Percentiles rank a stretch among this genome's conserved stretches.
Evolutionary conservation across 2,797 vertebrate genomes (phyloP).

Genomic region (Loris lydekkerianus): DNA sequence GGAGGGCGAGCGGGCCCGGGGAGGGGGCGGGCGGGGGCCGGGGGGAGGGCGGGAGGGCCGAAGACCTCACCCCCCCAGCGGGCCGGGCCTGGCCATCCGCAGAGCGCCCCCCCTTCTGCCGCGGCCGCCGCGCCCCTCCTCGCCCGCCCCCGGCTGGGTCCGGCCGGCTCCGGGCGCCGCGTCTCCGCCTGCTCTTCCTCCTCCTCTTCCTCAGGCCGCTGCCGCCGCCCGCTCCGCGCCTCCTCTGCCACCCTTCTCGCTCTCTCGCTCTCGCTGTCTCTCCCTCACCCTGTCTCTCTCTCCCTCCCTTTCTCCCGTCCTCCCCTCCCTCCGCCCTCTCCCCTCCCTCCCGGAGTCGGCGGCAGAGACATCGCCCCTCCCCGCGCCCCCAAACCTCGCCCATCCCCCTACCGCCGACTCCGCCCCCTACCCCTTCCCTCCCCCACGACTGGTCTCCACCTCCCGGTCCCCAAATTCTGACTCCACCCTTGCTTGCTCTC

Average conservation of each 20-base stretch:
- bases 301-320: slow-evolving; percentile 61
- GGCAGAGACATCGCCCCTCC: slow-evolving; percentile 80
- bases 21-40: slow-evolving; percentile 76
- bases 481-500: slow-evolving; percentile 46
- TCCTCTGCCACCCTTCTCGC: slow-evolving; percentile 73
- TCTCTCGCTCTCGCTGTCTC: slow-evolving; percentile 74
- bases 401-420: slow-evolving; percentile 68
- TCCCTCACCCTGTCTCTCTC: slow-evolving; percentile 71
- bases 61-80: slow-evolving; percentile 79
- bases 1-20: slow-evolving; percentile 81
- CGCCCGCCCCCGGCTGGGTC: slow-evolving; percentile 75
- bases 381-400: slow-evolving; percentile 83
- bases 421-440: slow-evolving; percentile 52
- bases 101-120: slow-evolving; percentile 75
- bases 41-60: slow-evolving; percentile 79
- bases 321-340: slow-evolving; percentile 82
- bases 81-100: slow-evolving; percentile 79
- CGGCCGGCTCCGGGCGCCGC: slow-evolving; percentile 71
- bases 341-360: slow-evolving; percentile 79
- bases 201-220: slow-evolving; percentile 68
- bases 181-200: slow-evolving; percentile 69
- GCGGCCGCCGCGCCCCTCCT: slow-evolving; percentile 77
- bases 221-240: slow-evolving; percentile 72
- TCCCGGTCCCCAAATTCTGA: background rate
- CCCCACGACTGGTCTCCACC: background rate